Evolutionary conservation across 2,113 vertebrate genomes (phyloP).

Genomic region (Pica pica): DNA sequence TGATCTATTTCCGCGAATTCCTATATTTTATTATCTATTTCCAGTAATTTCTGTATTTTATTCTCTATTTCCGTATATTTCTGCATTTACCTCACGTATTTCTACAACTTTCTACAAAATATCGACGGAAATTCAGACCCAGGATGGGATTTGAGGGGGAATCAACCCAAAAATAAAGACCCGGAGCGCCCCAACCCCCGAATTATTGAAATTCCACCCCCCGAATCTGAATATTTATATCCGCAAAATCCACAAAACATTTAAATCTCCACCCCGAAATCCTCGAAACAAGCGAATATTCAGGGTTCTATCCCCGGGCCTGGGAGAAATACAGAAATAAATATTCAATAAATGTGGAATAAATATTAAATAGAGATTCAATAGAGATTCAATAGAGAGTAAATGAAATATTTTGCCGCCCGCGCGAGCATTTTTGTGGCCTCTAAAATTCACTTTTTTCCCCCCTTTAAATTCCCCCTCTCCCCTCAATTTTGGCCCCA

Average conservation of each 20-base stretch:
- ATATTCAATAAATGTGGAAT: not conserved
- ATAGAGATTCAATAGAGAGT: not conserved
- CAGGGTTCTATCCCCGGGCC: not conserved
- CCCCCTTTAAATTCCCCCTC: not conserved
- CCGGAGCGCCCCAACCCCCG: not conserved
- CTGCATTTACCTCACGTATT: fast-evolving
- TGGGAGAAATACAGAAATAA: not conserved
- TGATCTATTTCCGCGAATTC: too few species aligned
- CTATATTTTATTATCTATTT: too few species aligned
- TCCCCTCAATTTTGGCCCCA: not conserved
- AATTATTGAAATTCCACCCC: not conserved
- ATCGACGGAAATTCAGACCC: fast-evolving
- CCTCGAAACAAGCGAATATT: not conserved
- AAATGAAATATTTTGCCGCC: not conserved
- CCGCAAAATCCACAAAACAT: fast-evolving
- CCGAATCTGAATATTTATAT: not conserved
- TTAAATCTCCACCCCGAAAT: not conserved
- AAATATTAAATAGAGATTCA: not conserved
- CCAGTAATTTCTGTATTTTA: not conserved
- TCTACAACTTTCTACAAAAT: not conserved
- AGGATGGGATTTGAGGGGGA: not conserved
- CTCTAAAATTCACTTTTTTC: not conserved
- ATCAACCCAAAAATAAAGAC: not conserved
- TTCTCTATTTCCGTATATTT: not conserved
- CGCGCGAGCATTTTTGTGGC: not conserved